Conservation (phyloP, 2,797 vertebrate species). For the Lepilemur ruficaudatus region DNA sequence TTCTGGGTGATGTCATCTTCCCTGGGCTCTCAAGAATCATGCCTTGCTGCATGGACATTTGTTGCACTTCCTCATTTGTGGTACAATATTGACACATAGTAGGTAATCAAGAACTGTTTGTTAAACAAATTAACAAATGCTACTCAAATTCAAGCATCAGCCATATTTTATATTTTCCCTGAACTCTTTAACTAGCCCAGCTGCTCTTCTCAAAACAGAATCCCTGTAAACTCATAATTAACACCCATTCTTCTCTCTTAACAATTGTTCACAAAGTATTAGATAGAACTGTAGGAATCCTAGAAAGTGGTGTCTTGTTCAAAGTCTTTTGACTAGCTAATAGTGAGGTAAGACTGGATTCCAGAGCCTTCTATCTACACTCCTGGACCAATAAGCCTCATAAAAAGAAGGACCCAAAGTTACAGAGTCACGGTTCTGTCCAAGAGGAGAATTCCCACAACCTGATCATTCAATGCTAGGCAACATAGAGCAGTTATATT, state of each 20-base stretch:
- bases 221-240: neutral
- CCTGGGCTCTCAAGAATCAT: neutral
- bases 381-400: fast-evolving
- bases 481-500: neutral
- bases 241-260: neutral
- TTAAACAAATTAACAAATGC: slow-evolving; percentile 1
- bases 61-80: neutral
- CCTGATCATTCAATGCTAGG: neutral
- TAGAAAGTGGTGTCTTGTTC: neutral
- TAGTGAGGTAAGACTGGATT: neutral
- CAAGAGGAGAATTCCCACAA: neutral
- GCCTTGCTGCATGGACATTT: neutral
- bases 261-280: neutral
- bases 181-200: neutral
- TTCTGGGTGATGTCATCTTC: neutral
- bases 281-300: neutral
- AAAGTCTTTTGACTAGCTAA: neutral
- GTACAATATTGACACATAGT: neutral
- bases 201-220: neutral
- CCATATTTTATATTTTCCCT: neutral
- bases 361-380: neutral
- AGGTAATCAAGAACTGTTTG: neutral
- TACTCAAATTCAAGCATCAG: neutral
- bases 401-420: neutral
- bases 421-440: neutral